Percentiles rank a stretch among this genome's conserved stretches.
Evolutionary conservation across 2,888 invertebrate species (phyloP).

Genomic region (Dicycla oo): DNA sequence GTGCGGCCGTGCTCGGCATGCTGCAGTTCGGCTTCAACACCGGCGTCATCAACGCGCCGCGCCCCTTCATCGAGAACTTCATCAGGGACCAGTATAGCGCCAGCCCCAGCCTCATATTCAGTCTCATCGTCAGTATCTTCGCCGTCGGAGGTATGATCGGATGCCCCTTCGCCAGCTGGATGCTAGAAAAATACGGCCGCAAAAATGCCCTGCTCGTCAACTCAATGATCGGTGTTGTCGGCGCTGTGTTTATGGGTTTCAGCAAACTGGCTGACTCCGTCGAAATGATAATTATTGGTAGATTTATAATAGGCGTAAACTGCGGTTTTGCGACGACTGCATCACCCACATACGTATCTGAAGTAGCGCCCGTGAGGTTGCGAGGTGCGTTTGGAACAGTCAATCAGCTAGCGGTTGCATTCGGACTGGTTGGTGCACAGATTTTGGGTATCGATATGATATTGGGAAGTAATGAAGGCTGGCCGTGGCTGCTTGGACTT

Average conservation of each 20-base stretch:
- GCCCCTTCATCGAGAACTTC: slow-evolving; percentile 91
- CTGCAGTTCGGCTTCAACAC: slow-evolving; percentile 94
- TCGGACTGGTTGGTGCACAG: slow-evolving; percentile 84
- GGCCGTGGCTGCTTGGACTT: slow-evolving; percentile 87
- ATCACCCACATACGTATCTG: slow-evolving; percentile 88
- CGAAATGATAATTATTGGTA: slow-evolving; percentile 93
- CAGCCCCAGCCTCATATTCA: slow-evolving; percentile 89
- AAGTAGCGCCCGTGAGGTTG: slow-evolving; percentile 83
- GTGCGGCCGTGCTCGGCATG: slow-evolving; percentile 93
- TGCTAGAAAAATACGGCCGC: slow-evolving; percentile 93
- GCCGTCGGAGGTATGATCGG: slow-evolving; percentile 95
- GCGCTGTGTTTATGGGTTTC: slow-evolving; percentile 92
- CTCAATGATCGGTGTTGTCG: slow-evolving; percentile 91
- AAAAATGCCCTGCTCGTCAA: slow-evolving; percentile 92
- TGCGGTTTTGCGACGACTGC: slow-evolving; percentile 91
- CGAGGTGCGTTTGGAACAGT: slow-evolving; percentile 88
- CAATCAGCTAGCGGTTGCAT: slow-evolving; percentile 87
- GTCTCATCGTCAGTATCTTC: slow-evolving; percentile 93
- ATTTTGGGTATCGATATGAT: slow-evolving; percentile 87
- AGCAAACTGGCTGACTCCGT: slow-evolving; percentile 91
- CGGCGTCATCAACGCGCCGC: slow-evolving; percentile 93
- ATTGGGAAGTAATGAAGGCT: slow-evolving; percentile 84
- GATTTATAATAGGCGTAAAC: slow-evolving; percentile 94
- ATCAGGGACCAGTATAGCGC: slow-evolving; percentile 90
- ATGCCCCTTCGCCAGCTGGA: slow-evolving; percentile 93